These are phyloP conservation scores for Scaptomyza cyrtandrae DNA, from an alignment of 2,888 invertebrate species.

Conservation along the genomic window DNA sequence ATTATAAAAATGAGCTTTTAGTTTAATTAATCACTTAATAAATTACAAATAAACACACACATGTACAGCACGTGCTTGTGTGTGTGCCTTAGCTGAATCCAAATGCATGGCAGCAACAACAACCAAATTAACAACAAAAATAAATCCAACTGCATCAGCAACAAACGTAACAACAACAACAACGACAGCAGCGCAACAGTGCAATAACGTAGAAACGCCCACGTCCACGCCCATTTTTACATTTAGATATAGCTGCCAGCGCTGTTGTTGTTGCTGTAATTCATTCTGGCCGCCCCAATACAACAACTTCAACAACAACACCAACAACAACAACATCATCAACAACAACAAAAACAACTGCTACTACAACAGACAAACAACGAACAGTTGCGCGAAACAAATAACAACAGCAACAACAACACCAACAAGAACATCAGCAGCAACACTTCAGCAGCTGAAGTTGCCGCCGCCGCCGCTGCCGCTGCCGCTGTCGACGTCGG, in stretches of 20 bases:
- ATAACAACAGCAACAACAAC: slow-evolving; percentile 42
- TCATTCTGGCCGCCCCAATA: slow-evolving; percentile 85
- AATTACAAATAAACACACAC: slow-evolving; percentile 43
- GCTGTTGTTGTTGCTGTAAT: slow-evolving; percentile 57
- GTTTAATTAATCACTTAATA: slow-evolving; percentile 77
- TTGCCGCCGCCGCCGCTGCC: slow-evolving; percentile 25
- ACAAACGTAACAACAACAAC: background rate
- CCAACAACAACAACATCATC: slow-evolving; percentile 82
- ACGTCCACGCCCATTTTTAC: slow-evolving; percentile 19
- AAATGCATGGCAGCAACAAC: slow-evolving; percentile 55
- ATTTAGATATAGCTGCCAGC: slow-evolving; percentile 19
- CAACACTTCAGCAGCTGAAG: slow-evolving; percentile 31
- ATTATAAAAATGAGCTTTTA: slow-evolving; percentile 78
- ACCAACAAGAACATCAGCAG: slow-evolving; percentile 36
- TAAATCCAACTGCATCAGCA: slow-evolving; percentile 12
- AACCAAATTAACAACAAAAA: slow-evolving; percentile 3
- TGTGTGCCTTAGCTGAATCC: slow-evolving; percentile 32
- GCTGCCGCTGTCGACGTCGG: slow-evolving; percentile 35
- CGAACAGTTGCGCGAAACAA: slow-evolving; percentile 38
- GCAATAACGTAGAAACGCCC: slow-evolving; percentile 18
- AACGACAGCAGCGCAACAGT: slow-evolving; percentile 9
- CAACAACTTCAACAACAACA: slow-evolving; percentile 83
- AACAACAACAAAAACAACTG: slow-evolving; percentile 82
- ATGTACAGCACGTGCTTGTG: slow-evolving; percentile 31
- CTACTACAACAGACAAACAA: slow-evolving; percentile 71